Evolutionary conservation across 2,797 vertebrate genomes (phyloP).

Genomic region (Uromys caudimaculatus): DNA sequence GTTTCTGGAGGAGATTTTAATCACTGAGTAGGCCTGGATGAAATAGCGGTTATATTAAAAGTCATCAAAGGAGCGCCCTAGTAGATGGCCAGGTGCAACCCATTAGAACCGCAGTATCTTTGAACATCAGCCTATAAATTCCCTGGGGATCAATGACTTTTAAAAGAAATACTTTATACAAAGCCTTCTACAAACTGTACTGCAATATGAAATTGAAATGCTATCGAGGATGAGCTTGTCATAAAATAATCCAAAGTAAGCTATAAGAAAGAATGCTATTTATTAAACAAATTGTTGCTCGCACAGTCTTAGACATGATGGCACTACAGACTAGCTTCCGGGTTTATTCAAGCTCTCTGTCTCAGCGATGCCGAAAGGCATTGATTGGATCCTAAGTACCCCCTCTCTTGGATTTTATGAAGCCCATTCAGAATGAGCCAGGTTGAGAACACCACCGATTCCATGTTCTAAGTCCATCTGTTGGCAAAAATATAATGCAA

Average conservation of each 20-base stretch:
- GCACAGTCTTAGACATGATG: slow-evolving; percentile 27
- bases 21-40: not conserved
- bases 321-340: slow-evolving; percentile 13
- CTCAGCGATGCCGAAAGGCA: slow-evolving; percentile 67
- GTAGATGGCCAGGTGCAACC: not conserved
- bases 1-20: not conserved
- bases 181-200: slow-evolving; percentile 18
- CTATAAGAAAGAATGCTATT: not conserved
- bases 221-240: not conserved
- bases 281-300: slow-evolving; percentile 39
- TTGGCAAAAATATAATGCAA: slow-evolving; percentile 86
- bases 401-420: slow-evolving; percentile 75
- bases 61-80: not conserved
- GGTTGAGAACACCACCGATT: slow-evolving; percentile 84
- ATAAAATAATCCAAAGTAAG: slow-evolving; percentile 42
- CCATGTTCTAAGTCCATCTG: slow-evolving; percentile 88
- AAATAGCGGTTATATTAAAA: not conserved
- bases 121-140: not conserved
- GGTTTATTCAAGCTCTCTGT: slow-evolving; percentile 33
- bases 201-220: not conserved
- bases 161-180: slow-evolving; percentile 20
- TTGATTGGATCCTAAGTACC: slow-evolving; percentile 75
- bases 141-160: not conserved
- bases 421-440: slow-evolving; percentile 84
- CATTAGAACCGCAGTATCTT: not conserved